Percentiles rank a stretch among this genome's conserved stretches.
phyloP scores from a whole-genome alignment of 2,797 vertebrate genomes.

The Cheracebus regulus region DNA sequence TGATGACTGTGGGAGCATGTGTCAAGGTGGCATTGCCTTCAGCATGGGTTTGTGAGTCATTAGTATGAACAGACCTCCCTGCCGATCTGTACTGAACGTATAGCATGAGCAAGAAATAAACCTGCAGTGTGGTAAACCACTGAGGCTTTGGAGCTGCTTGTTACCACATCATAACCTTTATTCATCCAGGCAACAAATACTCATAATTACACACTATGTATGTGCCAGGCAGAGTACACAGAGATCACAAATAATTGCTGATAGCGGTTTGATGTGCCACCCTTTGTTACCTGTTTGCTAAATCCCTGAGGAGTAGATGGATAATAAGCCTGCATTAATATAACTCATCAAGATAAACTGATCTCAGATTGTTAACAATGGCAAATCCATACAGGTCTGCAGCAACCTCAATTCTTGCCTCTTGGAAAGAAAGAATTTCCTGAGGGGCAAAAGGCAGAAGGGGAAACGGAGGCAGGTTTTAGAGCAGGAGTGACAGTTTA shows the following conservation, averaged over 20 bases:
- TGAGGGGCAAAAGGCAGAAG: neutral
- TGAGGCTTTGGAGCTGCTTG: neutral
- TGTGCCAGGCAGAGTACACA: neutral
- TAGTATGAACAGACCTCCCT: neutral
- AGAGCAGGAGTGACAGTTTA: neutral
- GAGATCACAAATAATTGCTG: neutral
- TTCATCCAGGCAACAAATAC: neutral
- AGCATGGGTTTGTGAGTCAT: neutral
- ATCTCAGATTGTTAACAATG: neutral
- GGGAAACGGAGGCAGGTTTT: neutral
- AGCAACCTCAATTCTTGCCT: neutral
- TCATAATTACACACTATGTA: neutral
- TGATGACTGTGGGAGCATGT: neutral
- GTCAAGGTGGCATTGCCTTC: neutral
- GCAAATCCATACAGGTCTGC: neutral
- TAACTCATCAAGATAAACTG: neutral
- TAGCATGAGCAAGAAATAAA: neutral
- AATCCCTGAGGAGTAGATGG: neutral
- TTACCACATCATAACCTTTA: neutral
- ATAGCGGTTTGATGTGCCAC: neutral
- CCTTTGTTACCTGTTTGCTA: conserved; percentile 11
- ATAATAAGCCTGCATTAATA: neutral
- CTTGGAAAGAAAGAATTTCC: neutral
- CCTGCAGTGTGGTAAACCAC: neutral
- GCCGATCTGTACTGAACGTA: neutral